Base-by-base conservation (phyloP, 2,888 invertebrate species). In the Standfussiana lucernea region DNA sequence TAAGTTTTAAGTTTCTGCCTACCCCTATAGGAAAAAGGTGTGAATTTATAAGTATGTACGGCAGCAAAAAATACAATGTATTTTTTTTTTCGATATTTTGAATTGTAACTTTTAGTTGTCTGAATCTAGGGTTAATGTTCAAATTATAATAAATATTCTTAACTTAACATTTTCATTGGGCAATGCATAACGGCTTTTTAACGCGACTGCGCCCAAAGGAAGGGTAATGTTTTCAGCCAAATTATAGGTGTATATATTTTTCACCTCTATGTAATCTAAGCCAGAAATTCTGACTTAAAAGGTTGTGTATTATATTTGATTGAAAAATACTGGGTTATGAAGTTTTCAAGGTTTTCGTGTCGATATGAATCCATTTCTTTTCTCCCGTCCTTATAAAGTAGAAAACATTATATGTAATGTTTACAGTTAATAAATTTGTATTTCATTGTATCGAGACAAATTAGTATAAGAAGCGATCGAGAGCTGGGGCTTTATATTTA, bases 401-500 rank as follows among this genome's bases (percentile, higher is more conserved):
- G 72, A 80, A 50, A 50, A 35, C 85, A 85, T 82, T 78, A 62
- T 66, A 59, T 47, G 66, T 72, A 81, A 79, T 75, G 71, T 79
- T 82, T 71, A 81, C 77, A 75, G 81, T 75, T 75, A 66, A 72
- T 74, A 74, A 74, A 72, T 75, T 82, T 79, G 50, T 82, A 75
- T 77, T 71, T 70, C 65, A 73, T 83, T 77, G 37, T 85, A 78
- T 71, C 72, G 75, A 77, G 66, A 77, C 67, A 84, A 75, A 84
- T 77, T 87, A 62, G 74, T 61, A 61, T 78, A 40, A 59, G 89
- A 89, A 90, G 89, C 89, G 89, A 89, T 90, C 89, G 73, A 70
- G 76, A 77, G 88, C 83, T 40, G 53, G 21, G 10, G 62, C 50
- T 75, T 84, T 68, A 59, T 79, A 82, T 79, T 87, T 85, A 80